Evolutionary conservation across 2,797 vertebrate species (phyloP).

Genomic region (Ceyx erithaca): DNA sequence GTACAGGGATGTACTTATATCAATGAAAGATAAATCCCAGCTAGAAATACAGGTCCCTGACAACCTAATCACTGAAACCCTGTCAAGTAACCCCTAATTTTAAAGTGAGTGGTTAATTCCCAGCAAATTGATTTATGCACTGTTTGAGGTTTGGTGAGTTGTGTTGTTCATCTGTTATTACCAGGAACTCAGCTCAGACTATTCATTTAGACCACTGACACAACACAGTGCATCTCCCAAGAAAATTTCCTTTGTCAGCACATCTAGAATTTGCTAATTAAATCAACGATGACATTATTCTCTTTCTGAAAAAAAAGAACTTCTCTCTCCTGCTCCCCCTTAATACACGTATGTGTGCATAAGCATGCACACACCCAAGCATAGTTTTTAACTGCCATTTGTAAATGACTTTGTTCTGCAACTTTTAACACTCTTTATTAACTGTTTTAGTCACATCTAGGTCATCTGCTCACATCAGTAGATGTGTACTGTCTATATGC

Average conservation of each 20-base stretch:
- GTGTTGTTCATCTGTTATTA: slow-evolving; percentile 84
- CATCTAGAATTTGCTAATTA: slow-evolving; percentile 85
- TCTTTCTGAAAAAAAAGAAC: slow-evolving; percentile 69
- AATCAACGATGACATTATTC: slow-evolving; percentile 84
- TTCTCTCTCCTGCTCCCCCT: background rate
- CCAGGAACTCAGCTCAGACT: slow-evolving; percentile 75
- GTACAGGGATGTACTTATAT: slow-evolving; percentile 62
- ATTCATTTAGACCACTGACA: slow-evolving; percentile 81
- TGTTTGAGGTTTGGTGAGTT: slow-evolving; percentile 82
- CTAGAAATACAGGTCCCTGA: slow-evolving; percentile 77
- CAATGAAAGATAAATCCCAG: slow-evolving; percentile 77
- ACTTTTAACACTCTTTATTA: slow-evolving; percentile 7
- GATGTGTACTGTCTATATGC: background rate
- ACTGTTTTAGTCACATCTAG: background rate
- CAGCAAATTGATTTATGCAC: slow-evolving; percentile 83
- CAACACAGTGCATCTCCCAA: slow-evolving; percentile 79
- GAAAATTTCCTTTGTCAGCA: slow-evolving; percentile 85
- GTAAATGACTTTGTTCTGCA: background rate
- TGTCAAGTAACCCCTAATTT: slow-evolving; percentile 85
- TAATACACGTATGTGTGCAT: background rate
- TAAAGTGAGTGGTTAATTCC: slow-evolving; percentile 82
- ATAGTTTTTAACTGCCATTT: background rate
- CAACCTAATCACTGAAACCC: slow-evolving; percentile 79
- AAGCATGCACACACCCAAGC: background rate
- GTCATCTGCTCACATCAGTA: background rate